A percentile compares a stretch with the other conserved stretches of the same genome.
Evolutionary conservation across 37 sponge, comb jelly and placozoan genomes (phyloP).

Genomic region (Aplysina aerophoba): DNA sequence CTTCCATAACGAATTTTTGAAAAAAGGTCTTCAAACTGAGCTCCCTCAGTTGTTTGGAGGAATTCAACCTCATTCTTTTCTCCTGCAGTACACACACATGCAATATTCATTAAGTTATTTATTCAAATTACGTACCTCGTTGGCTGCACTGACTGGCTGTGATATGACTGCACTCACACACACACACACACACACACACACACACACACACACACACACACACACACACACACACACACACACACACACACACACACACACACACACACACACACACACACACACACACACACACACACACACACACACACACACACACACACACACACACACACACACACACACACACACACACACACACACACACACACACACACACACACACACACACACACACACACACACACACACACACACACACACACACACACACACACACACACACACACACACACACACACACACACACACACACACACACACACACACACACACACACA

Average conservation of each 20-base stretch:
- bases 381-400: too few relatives aligned
- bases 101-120: too few relatives aligned
- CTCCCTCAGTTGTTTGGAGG: conserved; percentile 52
- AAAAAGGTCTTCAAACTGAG: conserved; percentile 42
- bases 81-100: not conserved
- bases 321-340: conserved; percentile 6
- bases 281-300: not conserved
- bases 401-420: too few relatives aligned
- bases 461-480: not conserved
- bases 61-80: conserved; percentile 19
- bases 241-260: not conserved
- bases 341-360: conserved; percentile 21
- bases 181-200: too few relatives aligned
- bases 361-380: not conserved
- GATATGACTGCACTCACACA: too few relatives aligned
- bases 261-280: conserved; percentile 22
- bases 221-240: not conserved
- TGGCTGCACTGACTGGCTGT: too few relatives aligned
- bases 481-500: conserved; percentile 6
- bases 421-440: too few relatives aligned
- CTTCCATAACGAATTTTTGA: conserved; percentile 46
- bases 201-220: not conserved
- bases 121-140: too few relatives aligned
- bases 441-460: too few relatives aligned
- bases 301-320: not conserved